Evolutionary conservation across 37 sponge, comb jelly and placozoan species (phyloP).

Genomic region (Haliclona indistincta): DNA sequence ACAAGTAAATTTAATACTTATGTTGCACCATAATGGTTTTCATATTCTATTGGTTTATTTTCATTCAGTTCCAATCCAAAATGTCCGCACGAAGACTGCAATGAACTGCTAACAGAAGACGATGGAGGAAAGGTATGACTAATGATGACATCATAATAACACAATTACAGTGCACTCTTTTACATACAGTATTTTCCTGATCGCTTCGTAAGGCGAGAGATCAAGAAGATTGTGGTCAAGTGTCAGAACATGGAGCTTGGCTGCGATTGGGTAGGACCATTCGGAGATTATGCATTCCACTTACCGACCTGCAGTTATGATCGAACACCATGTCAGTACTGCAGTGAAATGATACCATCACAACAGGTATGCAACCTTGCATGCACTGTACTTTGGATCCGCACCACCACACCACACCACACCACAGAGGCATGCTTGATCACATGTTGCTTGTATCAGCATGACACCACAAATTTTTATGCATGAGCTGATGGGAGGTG

Average conservation of each 20-base stretch:
- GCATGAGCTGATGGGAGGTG: no score
- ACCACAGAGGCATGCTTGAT: no score
- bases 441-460: no score
- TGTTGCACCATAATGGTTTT: background rate
- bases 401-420: no score
- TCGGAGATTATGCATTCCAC: conserved; percentile 12
- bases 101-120: conserved; percentile 22
- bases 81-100: conserved; percentile 27
- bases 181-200: conserved; percentile 63
- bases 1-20: background rate
- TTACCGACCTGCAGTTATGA: background rate
- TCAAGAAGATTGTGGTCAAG: conserved; percentile 6
- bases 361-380: background rate
- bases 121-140: conserved; percentile 17
- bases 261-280: conserved; percentile 51
- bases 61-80: background rate
- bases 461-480: no score
- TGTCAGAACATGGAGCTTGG: conserved; percentile 20
- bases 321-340: conserved; percentile 3
- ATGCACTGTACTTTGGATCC: background rate
- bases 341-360: conserved; percentile 14
- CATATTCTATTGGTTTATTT: background rate
- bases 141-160: background rate
- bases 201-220: conserved; percentile 51
- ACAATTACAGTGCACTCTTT: background rate